Conservation (phyloP, 2,113 vertebrate genomes). For the Grammomys dolichurus region DNA sequence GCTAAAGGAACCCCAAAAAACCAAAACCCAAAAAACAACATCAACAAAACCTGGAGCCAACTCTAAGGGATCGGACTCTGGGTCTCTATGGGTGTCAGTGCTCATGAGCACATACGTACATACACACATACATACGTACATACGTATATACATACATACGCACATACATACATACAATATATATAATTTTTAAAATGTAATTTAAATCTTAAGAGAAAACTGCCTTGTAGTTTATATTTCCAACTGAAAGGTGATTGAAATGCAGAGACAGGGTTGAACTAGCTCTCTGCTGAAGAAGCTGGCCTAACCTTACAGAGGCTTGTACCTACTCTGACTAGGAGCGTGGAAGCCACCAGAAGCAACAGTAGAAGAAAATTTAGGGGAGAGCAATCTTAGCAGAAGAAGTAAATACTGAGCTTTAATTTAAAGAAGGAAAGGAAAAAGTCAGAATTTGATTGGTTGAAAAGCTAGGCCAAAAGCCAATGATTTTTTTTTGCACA, state of each 20-base stretch:
- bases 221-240: not conserved
- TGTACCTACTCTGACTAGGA: not conserved
- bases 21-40: too few species aligned
- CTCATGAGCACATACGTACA: too few species aligned
- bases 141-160: too few species aligned
- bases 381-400: not conserved
- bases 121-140: not conserved
- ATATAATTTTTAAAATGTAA: not conserved
- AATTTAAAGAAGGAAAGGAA: conserved; percentile 47
- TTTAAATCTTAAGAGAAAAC: not conserved
- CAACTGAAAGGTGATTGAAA: not conserved
- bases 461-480: not conserved
- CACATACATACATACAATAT: not conserved
- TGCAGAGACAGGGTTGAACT: not conserved
- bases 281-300: not conserved
- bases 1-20: not conserved
- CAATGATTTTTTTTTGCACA: not conserved
- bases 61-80: not conserved
- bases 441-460: not conserved
- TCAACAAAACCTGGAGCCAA: not conserved
- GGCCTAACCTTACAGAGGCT: too few species aligned
- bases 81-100: not conserved
- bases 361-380: not conserved
- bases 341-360: not conserved
- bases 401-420: not conserved